Evolutionary conservation across 2,888 invertebrate species (phyloP), one percentile per base, ranked within the genome.

Genomic region (Prostheceraeus crozeri): DNA sequence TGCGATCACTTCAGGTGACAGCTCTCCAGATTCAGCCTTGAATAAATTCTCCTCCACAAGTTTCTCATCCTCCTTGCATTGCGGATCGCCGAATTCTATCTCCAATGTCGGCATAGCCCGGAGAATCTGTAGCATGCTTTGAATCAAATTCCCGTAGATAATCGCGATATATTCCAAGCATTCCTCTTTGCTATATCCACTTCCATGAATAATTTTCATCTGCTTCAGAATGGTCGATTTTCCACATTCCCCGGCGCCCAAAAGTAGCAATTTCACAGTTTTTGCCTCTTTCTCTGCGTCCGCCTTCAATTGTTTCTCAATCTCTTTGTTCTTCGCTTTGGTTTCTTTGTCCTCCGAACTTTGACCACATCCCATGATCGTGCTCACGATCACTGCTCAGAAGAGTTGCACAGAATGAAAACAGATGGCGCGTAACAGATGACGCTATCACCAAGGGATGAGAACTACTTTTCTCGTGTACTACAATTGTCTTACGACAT

Each of bases 101-200:
- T 85, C 82, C 56, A 90, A 81, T 69, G 85, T 85, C 40, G 85
- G 85, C 89, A 90, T 90, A 54, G 89, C 89, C 68, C 87, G 81
- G 68, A 90, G 86, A 67, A 90, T 89, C 61, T 89, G 85, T 83
- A 88, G 85, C 73, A 90, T 81, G 72, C 87, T 87, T 68, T 75
- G 74, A 69, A 89, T 86, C 52, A 88, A 87, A 75, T 90, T 90
- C 74, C 87, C 87, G 78, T 85, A 89, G 35, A 90, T 88, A 55
- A 90, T 89, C 6, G 87, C 87, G 64, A 84, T 82, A 75, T 89
- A 90, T 71, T 87, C 86, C 72, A 86, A 84, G 72, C 89, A 86
- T 81, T 90, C 90, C 76, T 89, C 89, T 72, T 82, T 83, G 33
- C 85, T 84, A 76, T 89, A 90, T 27, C 89, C 89, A 62, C 85